Conservation (phyloP, 2,797 vertebrate genomes). For the Hylomyscus alleni region DNA sequence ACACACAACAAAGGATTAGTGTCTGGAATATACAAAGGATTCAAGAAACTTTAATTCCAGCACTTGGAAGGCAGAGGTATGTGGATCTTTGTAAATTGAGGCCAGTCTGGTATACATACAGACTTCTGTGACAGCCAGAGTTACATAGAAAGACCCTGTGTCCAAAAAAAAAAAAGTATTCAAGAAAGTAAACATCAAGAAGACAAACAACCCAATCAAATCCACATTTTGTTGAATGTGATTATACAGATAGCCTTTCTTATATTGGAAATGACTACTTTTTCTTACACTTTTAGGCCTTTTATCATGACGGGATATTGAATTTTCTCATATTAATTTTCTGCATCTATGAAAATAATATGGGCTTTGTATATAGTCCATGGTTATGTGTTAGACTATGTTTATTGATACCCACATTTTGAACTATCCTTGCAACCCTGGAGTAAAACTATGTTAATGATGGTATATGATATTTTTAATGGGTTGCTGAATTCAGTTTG, state of each 20-base stretch:
- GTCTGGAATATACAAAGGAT: background rate
- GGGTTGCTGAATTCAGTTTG: background rate
- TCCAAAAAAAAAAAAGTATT: background rate
- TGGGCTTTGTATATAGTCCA: background rate
- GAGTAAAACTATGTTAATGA: background rate
- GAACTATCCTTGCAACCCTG: background rate
- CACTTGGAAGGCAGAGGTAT: background rate
- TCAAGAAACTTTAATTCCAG: background rate
- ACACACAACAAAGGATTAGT: background rate
- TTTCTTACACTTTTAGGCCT: background rate
- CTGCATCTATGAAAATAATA: background rate
- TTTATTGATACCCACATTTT: background rate
- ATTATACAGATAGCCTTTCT: no score
- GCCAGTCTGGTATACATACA: background rate
- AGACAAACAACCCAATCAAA: background rate
- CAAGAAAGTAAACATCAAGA: background rate
- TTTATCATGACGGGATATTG: background rate
- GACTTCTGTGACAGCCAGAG: background rate
- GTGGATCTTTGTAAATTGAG: background rate
- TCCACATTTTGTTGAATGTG: background rate
- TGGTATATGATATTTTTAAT: background rate
- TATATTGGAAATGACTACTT: background rate
- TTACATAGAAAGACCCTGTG: background rate
- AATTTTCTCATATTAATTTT: background rate
- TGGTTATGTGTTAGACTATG: background rate